Base-by-base conservation (phyloP, 2,797 vertebrate species). In the Myoxocephalus aenaeus region DNA sequence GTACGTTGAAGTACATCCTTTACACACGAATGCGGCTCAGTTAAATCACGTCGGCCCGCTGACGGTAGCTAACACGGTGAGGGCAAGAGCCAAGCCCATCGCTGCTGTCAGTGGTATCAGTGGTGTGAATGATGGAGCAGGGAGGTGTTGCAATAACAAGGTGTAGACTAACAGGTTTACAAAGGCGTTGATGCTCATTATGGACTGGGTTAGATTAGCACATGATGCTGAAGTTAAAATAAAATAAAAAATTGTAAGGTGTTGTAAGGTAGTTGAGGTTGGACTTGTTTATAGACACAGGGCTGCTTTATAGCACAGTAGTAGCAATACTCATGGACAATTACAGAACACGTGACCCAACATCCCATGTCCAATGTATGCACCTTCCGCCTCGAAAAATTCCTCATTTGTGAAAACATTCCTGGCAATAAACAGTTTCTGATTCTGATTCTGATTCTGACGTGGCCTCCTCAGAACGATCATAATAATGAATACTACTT, bases 61-160 rank as follows among this genome's bases (percentile, higher is more conserved):
- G 59, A 8, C 75, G 68, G 74, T 69, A 73, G 86, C 84, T 78
- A 44, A 53, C 64, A 51, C 58, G 61, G 61, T 15, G 1, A 38
- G 64, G 22, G 65, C 64, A 66, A 34, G 73, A 86, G 82, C 89
- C 87, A 17, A 90, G 85, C 89, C 88, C 86, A 77, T 77, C 68
- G 57, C 65, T 70, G 48, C 75, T 79, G 69, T 68, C 82, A 76
- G 20, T 75, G 59, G 27, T 57, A 42, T 75, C 76, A 67, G 34
- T 0, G 13, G 27, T 32, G 57, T 82, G 72, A 80, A 38, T 79
- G 90, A 89, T 89, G 85, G 77, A 85, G 72, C 53, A 48, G 7
- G 27, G 59, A 76, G 57, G 36, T n/a, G 70, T 17, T 3, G 58
- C 10, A 63, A n/a, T 32, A 77, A 70, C 46, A 9, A 18, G 46